Evolutionary conservation across 2,797 vertebrate species (phyloP).

Genomic region (Melanotaenia pygmaea): DNA sequence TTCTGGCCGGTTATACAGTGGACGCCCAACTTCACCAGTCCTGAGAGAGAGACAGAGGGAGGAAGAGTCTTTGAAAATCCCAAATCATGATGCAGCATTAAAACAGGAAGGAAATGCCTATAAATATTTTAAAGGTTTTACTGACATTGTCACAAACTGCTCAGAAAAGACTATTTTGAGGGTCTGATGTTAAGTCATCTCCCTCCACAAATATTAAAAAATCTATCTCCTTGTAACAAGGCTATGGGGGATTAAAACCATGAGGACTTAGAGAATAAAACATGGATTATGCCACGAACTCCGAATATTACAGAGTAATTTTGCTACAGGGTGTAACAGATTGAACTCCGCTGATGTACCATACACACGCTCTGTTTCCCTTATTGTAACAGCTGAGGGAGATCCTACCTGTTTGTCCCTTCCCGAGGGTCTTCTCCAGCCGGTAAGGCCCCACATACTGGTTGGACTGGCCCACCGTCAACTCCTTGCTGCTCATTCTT

Average conservation of each 20-base stretch:
- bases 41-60: conserved; percentile 66
- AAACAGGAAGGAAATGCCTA: conserved; percentile 53
- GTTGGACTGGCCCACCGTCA: conserved; percentile 83
- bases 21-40: conserved; percentile 92
- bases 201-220: not conserved
- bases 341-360: conserved; percentile 30
- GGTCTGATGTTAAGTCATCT: not conserved
- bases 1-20: conserved; percentile 95
- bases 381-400: not conserved
- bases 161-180: conserved; percentile 1
- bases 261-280: conserved; percentile 13
- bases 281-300: conserved; percentile 26
- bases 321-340: conserved; percentile 3
- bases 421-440: conserved; percentile 94
- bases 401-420: conserved; percentile 91
- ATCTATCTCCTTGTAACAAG: conserved; percentile 3
- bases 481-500: conserved; percentile 87
- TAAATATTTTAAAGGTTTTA: conserved; percentile 64
- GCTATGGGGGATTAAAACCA: conserved; percentile 17
- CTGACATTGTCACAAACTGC: conserved; percentile 51
- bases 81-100: conserved; percentile 50
- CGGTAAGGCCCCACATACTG: conserved; percentile 94
- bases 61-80: conserved; percentile 30
- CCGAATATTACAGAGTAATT: conserved; percentile 5
- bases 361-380: not conserved